Percentiles rank a stretch among this genome's conserved stretches.
phyloP scores from a whole-genome alignment of 1,140 invertebrate genomes.

The Listronotus bonariensis region DNA sequence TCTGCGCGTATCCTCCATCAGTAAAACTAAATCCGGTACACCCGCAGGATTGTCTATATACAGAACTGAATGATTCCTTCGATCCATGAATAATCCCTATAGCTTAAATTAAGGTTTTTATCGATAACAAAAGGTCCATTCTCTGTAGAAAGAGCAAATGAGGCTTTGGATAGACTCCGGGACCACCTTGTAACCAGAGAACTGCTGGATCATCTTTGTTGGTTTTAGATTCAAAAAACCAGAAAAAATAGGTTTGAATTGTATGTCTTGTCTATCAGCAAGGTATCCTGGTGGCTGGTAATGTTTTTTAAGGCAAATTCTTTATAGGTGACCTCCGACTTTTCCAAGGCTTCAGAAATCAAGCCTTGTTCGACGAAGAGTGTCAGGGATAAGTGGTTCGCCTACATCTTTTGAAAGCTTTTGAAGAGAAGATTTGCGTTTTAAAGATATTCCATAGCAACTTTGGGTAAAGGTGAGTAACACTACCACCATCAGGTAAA shows the following conservation, averaged over 20 bases:
- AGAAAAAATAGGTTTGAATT: constrained; percentile 75
- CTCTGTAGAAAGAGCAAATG: constrained; percentile 74
- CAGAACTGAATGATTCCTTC: constrained; percentile 64
- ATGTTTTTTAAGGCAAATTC: constrained; percentile 7
- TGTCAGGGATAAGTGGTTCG: constrained; percentile 58
- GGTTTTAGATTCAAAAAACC: constrained; percentile 71
- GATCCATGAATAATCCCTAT: constrained; percentile 71
- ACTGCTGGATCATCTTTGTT: constrained; percentile 64
- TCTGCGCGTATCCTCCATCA: constrained; percentile 65
- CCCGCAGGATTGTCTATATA: constrained; percentile 88
- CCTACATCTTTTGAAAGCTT: constrained; percentile 11
- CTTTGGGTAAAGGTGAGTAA: too few relatives aligned
- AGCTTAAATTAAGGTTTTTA: constrained; percentile 55
- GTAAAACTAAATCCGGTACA: constrained; percentile 76
- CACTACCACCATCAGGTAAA: too few relatives aligned
- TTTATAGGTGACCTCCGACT: constrained; percentile 13
- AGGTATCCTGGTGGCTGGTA: constrained; percentile 66
- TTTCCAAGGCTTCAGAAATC: constrained; percentile 50
- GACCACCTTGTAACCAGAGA: constrained; percentile 78
- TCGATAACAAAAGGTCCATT: constrained; percentile 64
- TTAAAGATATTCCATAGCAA: too few relatives aligned
- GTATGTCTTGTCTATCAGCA: constrained; percentile 66
- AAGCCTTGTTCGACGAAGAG: constrained; percentile 58
- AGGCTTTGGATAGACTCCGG: constrained; percentile 65
- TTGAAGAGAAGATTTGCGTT: too few relatives aligned